phyloP scores from a whole-genome alignment of 1,140 invertebrate genomes.

The Rhopalosiphum padi region DNA sequence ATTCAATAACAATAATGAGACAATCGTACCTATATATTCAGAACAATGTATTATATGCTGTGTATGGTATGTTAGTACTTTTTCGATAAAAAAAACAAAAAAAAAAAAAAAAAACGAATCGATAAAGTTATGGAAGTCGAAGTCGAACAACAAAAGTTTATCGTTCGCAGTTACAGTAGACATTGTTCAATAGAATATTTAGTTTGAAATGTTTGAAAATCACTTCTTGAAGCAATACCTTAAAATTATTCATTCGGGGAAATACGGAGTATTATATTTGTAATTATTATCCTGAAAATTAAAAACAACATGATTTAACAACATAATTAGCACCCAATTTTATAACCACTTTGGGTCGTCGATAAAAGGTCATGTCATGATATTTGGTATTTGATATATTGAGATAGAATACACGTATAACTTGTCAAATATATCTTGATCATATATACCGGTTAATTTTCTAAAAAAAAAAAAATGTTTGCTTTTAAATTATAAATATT shows the following conservation, averaged over 20 bases:
- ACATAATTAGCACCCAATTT: not conserved
- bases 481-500: not conserved
- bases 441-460: not conserved
- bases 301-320: not conserved
- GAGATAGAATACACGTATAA: too few species aligned
- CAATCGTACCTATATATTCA: not conserved
- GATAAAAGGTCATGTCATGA: too few species aligned
- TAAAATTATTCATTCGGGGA: not conserved
- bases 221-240: not conserved
- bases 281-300: not conserved
- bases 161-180: not conserved
- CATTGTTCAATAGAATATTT: not conserved
- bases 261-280: not conserved
- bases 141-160: not conserved
- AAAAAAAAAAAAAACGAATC: not conserved
- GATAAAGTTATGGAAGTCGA: not conserved
- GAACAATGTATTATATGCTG: not conserved
- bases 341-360: not conserved
- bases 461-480: not conserved
- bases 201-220: not conserved
- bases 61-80: not conserved
- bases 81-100: not conserved
- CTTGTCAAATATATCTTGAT: too few species aligned
- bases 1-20: not conserved
- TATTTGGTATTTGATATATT: not conserved